phyloP scores from a whole-genome alignment of 2,113 vertebrate species.

The Amazona guildingii region DNA sequence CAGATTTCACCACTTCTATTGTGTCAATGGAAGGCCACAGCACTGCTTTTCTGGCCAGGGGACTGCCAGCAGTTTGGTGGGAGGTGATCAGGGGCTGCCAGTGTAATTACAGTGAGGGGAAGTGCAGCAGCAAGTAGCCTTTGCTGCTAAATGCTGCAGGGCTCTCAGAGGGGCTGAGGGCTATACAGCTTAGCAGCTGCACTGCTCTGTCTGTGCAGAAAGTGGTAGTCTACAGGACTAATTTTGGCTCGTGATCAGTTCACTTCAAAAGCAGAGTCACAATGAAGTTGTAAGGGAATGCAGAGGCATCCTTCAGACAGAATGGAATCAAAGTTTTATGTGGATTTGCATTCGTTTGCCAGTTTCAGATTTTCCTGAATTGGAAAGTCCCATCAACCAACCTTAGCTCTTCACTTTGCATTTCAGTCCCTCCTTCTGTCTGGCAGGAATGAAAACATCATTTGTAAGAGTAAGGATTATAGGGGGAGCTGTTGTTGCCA shows the following conservation, averaged over 20 bases:
- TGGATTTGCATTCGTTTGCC: constrained; percentile 39
- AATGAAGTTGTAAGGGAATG: not conserved
- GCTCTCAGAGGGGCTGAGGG: not conserved
- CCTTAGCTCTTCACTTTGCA: not conserved
- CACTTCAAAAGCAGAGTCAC: not conserved
- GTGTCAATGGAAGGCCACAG: not conserved
- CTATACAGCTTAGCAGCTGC: not conserved
- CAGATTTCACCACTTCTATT: not conserved
- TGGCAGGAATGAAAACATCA: not conserved
- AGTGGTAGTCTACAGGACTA: not conserved
- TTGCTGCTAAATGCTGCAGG: not conserved
- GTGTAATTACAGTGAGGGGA: not conserved
- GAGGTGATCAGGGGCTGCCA: not conserved
- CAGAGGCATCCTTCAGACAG: not conserved
- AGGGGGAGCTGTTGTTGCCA: not conserved
- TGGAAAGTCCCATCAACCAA: not conserved
- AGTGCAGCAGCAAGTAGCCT: not conserved
- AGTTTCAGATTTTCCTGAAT: constrained; percentile 1
- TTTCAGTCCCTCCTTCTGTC: not conserved
- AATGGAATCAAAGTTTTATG: constrained; percentile 6
- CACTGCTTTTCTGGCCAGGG: not conserved
- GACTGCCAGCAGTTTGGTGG: not conserved
- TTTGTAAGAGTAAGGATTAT: not conserved
- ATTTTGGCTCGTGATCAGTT: not conserved
- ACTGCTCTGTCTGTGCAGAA: not conserved